Evolutionary conservation across 2,113 vertebrate genomes (phyloP).

Genomic region (Kryptolebias marmoratus): DNA sequence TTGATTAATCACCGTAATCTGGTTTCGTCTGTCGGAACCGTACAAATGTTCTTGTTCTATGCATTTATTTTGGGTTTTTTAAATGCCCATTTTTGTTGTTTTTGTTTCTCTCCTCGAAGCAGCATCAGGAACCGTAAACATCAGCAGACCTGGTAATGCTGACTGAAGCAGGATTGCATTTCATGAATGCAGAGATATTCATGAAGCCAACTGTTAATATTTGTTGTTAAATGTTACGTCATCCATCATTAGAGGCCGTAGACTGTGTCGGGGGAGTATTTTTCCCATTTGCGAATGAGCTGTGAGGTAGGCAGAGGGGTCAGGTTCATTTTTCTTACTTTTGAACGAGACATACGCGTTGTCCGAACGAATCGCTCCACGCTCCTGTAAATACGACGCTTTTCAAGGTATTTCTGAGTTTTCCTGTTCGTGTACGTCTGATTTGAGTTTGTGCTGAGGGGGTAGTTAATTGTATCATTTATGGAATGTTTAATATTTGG

Average conservation of each 20-base stretch:
- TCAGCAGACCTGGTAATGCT: constrained; percentile 14
- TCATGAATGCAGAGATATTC: neutral
- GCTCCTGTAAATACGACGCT: constrained; percentile 69
- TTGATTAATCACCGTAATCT: constrained; percentile 57
- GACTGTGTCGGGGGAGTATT: constrained; percentile 3
- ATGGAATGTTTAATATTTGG: constrained; percentile 69
- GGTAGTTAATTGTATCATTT: constrained; percentile 66
- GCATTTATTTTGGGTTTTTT: constrained; percentile 49
- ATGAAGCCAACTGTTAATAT: constrained; percentile 15
- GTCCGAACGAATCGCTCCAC: constrained; percentile 43
- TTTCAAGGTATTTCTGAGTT: constrained; percentile 58
- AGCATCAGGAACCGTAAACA: constrained; percentile 29
- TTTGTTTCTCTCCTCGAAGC: neutral
- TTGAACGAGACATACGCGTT: constrained; percentile 3
- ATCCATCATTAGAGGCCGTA: neutral
- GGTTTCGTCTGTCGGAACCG: constrained; percentile 34
- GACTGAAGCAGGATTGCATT: constrained; percentile 3
- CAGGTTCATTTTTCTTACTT: constrained; percentile 35
- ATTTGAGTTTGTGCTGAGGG: constrained; percentile 26
- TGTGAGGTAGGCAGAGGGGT: constrained; percentile 35
- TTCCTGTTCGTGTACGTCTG: constrained; percentile 24
- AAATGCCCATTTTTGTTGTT: neutral
- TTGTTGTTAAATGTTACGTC: constrained; percentile 18
- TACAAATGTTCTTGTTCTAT: constrained; percentile 57
- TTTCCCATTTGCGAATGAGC: neutral